Evolutionary conservation across 2,113 vertebrate species (phyloP).

Genomic region (Malurus cyaneus): DNA sequence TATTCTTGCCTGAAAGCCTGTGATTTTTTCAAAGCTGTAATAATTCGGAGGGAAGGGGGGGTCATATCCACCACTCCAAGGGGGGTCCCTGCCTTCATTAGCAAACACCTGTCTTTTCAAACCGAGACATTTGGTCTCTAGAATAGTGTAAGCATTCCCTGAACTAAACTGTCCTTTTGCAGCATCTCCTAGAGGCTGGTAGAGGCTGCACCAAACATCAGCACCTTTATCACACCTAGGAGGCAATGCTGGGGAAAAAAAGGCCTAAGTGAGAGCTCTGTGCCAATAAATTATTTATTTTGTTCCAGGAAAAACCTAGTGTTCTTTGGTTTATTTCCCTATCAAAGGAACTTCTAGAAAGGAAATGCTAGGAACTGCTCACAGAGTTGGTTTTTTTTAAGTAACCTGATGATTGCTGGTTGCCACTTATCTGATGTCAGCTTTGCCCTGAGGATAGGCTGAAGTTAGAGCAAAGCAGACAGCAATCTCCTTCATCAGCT

Average conservation of each 20-base stretch:
- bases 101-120: too few relatives aligned
- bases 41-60: too few relatives aligned
- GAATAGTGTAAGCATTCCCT: neutral
- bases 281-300: neutral
- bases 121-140: too few relatives aligned
- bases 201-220: neutral
- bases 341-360: neutral
- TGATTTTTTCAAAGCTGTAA: too few relatives aligned
- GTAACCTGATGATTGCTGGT: neutral
- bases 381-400: fast-evolving
- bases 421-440: neutral
- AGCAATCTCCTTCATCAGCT: neutral
- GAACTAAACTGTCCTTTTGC: neutral
- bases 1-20: too few relatives aligned
- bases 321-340: neutral
- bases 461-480: neutral
- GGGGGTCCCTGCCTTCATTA: too few relatives aligned
- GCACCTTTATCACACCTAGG: neutral
- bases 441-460: neutral
- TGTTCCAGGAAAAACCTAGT: neutral
- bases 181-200: neutral
- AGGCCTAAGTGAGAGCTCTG: neutral
- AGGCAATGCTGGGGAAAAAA: neutral
- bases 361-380: neutral
- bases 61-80: too few relatives aligned